A percentile compares a stretch with the other conserved stretches of the same genome.
Conservation (phyloP, 1,140 invertebrate species). For the Parasteatoda tepidariorum region DNA sequence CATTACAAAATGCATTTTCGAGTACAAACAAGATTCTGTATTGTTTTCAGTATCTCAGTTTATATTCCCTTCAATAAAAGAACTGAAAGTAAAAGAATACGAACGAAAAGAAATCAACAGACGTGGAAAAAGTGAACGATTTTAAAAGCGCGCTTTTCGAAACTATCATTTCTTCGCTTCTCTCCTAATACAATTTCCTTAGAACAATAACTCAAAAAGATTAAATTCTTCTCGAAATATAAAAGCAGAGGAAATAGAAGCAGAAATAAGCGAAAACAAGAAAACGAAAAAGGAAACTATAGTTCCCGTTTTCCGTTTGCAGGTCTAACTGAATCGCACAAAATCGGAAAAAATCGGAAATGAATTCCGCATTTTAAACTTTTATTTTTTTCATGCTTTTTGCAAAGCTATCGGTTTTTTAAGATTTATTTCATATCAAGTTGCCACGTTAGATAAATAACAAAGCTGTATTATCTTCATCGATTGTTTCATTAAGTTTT, state of each 20-base stretch:
- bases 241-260: conserved; percentile 57
- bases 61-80: not conserved
- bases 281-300: conserved; percentile 54
- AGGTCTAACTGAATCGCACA: conserved; percentile 28
- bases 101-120: conserved; percentile 21
- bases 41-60: not conserved
- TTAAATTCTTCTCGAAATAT: conserved; percentile 57
- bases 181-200: conserved; percentile 49
- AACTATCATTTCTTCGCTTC: conserved; percentile 58
- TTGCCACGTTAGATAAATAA: not conserved
- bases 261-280: conserved; percentile 43
- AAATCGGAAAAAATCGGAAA: conserved; percentile 23
- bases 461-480: not conserved
- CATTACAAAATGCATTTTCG: too few relatives aligned
- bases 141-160: conserved; percentile 52
- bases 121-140: conserved; percentile 45
- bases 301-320: conserved; percentile 23
- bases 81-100: not conserved
- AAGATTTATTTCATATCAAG: conserved; percentile 12
- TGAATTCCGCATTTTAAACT: conserved; percentile 41
- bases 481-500: conserved; percentile 3
- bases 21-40: not conserved
- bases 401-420: conserved; percentile 19
- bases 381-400: conserved; percentile 31
- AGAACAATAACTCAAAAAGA: conserved; percentile 60